phyloP scores from a whole-genome alignment of 2,888 invertebrate species.

The Iselma pallidipennis region DNA sequence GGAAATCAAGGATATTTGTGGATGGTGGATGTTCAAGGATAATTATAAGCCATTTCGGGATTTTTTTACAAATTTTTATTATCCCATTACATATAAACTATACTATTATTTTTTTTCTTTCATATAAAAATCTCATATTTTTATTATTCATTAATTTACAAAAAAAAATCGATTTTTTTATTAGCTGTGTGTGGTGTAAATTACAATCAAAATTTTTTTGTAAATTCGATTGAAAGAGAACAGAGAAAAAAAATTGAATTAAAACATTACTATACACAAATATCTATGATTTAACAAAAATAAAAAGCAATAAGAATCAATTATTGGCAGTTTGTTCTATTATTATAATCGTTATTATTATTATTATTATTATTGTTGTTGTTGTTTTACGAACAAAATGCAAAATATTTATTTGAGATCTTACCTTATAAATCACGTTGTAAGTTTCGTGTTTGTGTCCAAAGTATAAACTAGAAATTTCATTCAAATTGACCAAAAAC shows the following conservation, averaged over 20 bases:
- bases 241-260: background rate
- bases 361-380: background rate
- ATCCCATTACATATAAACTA: constrained; percentile 26
- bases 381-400: background rate
- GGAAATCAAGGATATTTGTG: no score
- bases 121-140: constrained; percentile 21
- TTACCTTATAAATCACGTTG: constrained; percentile 10
- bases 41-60: constrained; percentile 3
- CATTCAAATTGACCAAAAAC: constrained; percentile 18
- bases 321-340: background rate
- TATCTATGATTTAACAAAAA: background rate
- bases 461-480: constrained; percentile 16
- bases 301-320: background rate
- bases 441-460: constrained; percentile 6
- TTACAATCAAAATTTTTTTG: constrained; percentile 17
- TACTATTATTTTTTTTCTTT: constrained; percentile 10
- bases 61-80: constrained; percentile 24
- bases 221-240: constrained; percentile 9
- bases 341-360: background rate
- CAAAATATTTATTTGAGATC: constrained; percentile 15
- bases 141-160: background rate
- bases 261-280: background rate
- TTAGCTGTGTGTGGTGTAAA: constrained; percentile 6
- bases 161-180: background rate
- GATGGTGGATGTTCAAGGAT: no score